Evolutionary conservation across 2,888 invertebrate species (phyloP).

Genomic region (Epinotia nisella): DNA sequence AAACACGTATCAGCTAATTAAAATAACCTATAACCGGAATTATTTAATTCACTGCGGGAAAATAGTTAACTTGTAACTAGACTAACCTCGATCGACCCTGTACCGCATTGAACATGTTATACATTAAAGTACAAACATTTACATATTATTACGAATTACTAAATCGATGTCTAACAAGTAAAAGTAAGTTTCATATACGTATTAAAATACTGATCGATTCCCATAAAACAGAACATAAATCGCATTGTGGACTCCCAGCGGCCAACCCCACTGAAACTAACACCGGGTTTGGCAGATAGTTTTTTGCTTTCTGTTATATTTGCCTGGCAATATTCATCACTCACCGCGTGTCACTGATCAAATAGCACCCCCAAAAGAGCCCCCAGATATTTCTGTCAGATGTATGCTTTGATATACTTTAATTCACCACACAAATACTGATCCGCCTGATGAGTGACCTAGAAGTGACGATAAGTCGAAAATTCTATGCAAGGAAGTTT

Average conservation of each 20-base stretch:
- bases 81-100: too few species aligned
- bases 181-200: conserved; percentile 3
- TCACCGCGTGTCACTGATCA: conserved; percentile 83
- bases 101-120: too few species aligned
- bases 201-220: conserved; percentile 48
- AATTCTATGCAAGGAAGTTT: background rate
- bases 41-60: too few species aligned
- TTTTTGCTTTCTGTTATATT: conserved; percentile 84
- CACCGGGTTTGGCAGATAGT: conserved; percentile 70
- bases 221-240: conserved; percentile 49
- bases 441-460: too few species aligned
- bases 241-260: conserved; percentile 55
- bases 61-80: too few species aligned
- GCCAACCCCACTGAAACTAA: conserved; percentile 79
- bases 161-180: background rate
- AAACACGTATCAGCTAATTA: too few species aligned
- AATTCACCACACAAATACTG: conserved; percentile 62
- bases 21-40: too few species aligned
- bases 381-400: conserved; percentile 80
- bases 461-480: conserved; percentile 20
- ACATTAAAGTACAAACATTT: too few species aligned
- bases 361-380: conserved; percentile 81
- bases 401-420: conserved; percentile 77
- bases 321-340: conserved; percentile 84
- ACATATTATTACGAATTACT: background rate